Conservation (phyloP, 2,113 vertebrate genomes). For the Neopipo cinnamomea region DNA sequence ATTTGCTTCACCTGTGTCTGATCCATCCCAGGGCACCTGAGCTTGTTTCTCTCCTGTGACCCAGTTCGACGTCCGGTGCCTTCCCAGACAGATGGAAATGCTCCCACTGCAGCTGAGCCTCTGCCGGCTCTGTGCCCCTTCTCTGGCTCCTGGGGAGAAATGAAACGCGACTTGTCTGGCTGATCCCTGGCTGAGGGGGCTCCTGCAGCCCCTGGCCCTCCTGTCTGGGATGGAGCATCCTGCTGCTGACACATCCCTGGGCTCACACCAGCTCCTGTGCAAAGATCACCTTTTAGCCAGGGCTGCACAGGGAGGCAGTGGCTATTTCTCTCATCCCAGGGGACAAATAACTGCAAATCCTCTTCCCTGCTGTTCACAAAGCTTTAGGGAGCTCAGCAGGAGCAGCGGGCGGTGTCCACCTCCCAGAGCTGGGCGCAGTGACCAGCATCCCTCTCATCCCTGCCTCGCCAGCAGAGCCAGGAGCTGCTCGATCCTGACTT, state of each 20-base stretch:
- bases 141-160: neutral
- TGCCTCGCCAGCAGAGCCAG: neutral
- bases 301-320: neutral
- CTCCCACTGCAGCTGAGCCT: rapidly evolving
- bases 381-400: neutral
- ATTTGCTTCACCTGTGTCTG: neutral
- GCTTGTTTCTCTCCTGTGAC: neutral
- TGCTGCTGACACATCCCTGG: neutral
- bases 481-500: neutral
- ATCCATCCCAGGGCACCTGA: neutral
- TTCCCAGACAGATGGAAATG: neutral
- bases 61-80: rapidly evolving
- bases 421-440: neutral
- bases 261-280: rapidly evolving
- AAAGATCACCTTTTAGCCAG: neutral
- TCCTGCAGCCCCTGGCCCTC: neutral
- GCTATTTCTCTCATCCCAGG: neutral
- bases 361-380: neutral
- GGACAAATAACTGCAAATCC: neutral
- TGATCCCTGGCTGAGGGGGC: neutral
- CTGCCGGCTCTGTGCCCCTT: neutral
- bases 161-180: neutral
- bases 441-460: neutral
- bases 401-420: neutral
- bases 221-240: neutral